Evolutionary conservation across 2,113 vertebrate species (phyloP).

Genomic region (Cyprinodon tularosa): DNA sequence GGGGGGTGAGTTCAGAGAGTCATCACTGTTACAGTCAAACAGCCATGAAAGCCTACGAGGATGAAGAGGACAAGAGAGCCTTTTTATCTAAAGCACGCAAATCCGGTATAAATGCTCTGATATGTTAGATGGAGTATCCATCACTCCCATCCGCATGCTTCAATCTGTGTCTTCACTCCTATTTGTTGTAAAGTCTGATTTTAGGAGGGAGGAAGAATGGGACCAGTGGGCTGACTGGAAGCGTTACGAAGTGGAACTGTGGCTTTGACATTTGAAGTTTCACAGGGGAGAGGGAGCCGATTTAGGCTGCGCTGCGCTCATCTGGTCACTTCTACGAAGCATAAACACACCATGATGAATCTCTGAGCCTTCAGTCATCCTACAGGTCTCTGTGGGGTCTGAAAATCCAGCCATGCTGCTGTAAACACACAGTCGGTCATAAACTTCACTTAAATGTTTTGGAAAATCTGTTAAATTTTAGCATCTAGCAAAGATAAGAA

Average conservation of each 20-base stretch:
- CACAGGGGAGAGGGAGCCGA: constrained; percentile 12
- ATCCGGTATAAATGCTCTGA: constrained; percentile 84
- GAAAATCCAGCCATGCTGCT: background rate
- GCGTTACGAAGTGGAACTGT: constrained; percentile 57
- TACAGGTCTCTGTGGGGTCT: background rate
- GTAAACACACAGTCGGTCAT: no score
- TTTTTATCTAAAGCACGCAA: constrained; percentile 84
- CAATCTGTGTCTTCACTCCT: constrained; percentile 55
- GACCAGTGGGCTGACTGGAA: constrained; percentile 36
- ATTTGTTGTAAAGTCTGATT: constrained; percentile 53
- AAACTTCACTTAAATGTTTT: no score
- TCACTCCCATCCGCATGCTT: constrained; percentile 27
- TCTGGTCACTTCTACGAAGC: constrained; percentile 35
- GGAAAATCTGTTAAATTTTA: no score
- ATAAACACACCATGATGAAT: constrained; percentile 18
- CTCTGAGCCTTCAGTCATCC: background rate
- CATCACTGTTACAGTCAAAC: constrained; percentile 83
- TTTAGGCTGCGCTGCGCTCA: constrained; percentile 46
- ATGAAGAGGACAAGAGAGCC: constrained; percentile 84
- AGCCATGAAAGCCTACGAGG: constrained; percentile 81
- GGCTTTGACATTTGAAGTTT: constrained; percentile 68
- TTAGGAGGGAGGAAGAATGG: constrained; percentile 33
- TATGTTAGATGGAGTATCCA: constrained; percentile 72
- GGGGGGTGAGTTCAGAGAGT: constrained; percentile 69
- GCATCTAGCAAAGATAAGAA: no score